These are phyloP conservation scores for Sitobion miscanthi DNA, from an alignment of 1,140 invertebrate species.

Conservation along the genomic window DNA sequence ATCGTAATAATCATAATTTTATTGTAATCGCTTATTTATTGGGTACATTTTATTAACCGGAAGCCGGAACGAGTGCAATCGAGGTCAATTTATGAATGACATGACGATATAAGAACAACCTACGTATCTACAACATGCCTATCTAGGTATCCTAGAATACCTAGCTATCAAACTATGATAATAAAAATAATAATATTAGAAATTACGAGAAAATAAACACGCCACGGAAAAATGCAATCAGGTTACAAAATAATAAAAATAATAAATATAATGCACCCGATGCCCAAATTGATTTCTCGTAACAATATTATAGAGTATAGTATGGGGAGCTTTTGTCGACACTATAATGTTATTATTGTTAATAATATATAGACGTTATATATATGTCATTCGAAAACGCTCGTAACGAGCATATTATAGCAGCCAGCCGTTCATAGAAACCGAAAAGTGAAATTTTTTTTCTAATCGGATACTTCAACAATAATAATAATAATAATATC, in stretches of 20 bases:
- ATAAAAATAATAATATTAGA: not conserved
- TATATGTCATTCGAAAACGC: not conserved
- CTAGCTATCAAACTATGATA: not conserved
- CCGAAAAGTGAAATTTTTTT: slow-evolving; percentile 34
- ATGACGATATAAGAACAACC: not conserved
- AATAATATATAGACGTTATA: not conserved
- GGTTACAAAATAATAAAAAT: not conserved
- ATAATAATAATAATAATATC: no score
- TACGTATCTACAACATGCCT: no score
- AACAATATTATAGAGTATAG: not conserved
- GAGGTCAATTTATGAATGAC: not conserved
- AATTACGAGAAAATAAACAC: not conserved
- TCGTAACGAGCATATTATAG: not conserved
- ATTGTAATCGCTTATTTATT: not conserved
- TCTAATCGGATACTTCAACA: not conserved
- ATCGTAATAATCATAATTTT: not conserved
- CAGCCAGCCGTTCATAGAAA: not conserved
- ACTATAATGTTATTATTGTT: not conserved
- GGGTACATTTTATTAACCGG: not conserved
- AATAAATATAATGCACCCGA: not conserved
- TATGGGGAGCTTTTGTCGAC: not conserved
- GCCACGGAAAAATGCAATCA: not conserved
- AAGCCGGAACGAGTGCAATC: not conserved
- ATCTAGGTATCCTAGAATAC: not conserved
- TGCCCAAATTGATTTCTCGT: not conserved